Evolutionary conservation across 2,113 vertebrate species (phyloP).

Genomic region (Ctenodactylus gundi): DNA sequence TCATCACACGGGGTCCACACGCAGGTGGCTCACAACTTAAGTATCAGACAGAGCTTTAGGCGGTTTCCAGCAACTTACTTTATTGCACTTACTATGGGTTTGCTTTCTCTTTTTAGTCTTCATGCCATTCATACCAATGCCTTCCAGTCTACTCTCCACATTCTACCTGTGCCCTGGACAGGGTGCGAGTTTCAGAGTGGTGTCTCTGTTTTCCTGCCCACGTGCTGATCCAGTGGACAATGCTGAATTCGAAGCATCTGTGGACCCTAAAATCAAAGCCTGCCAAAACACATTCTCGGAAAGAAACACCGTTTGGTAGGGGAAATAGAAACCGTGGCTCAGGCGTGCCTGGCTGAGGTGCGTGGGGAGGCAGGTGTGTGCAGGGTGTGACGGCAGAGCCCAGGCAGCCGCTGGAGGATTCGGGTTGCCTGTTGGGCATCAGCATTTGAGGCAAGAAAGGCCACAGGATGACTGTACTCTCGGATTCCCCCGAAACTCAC

Average conservation of each 20-base stretch:
- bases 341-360: background rate
- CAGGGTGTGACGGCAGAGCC: background rate
- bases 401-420: background rate
- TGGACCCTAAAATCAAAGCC: too few species aligned
- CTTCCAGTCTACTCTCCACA: too few species aligned
- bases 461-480: background rate
- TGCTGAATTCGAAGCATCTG: background rate
- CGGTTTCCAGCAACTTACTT: too few species aligned
- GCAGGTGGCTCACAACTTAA: too few species aligned
- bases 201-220: background rate
- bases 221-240: background rate
- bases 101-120: too few species aligned
- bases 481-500: background rate
- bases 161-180: too few species aligned
- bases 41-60: too few species aligned
- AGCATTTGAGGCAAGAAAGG: background rate
- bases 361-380: background rate
- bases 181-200: background rate
- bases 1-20: too few species aligned
- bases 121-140: too few species aligned
- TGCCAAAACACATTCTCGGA: background rate
- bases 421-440: background rate
- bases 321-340: background rate
- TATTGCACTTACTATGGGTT: too few species aligned
- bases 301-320: background rate